These are phyloP conservation scores for Diceros bicornis DNA, from an alignment of 2,797 vertebrate genomes.

Conservation along the genomic window DNA sequence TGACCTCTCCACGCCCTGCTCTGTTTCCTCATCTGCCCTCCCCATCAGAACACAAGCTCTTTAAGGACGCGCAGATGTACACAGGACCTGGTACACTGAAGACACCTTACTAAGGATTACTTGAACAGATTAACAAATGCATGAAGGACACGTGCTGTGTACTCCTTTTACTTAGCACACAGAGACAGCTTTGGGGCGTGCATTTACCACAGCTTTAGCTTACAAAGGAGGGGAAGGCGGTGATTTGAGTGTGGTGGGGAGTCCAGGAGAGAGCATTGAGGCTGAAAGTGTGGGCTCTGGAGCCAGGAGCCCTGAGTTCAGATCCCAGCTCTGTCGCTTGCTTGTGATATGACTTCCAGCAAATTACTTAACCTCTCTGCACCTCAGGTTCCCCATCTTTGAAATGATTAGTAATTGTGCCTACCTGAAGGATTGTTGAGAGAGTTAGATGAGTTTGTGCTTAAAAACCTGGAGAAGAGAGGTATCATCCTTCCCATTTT, in stretches of 20 bases:
- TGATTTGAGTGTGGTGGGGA: background rate
- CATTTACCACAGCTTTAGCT: background rate
- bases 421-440: background rate
- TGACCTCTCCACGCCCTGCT: background rate
- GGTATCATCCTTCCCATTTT: background rate
- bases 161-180: background rate
- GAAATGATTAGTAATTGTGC: background rate
- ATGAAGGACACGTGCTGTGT: fast-evolving
- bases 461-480: background rate
- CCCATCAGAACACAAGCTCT: background rate
- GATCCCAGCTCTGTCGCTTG: background rate
- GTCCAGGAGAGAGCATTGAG: background rate
- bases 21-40: background rate
- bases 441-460: background rate
- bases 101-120: background rate
- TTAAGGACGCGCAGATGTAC: background rate
- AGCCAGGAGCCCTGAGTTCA: background rate
- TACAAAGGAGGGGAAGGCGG: background rate
- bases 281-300: background rate
- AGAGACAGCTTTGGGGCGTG: background rate
- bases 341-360: background rate
- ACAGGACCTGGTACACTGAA: background rate
- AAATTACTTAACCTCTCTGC: background rate
- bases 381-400: background rate
- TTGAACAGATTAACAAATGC: background rate